Evolutionary conservation across 2,113 vertebrate species (phyloP).

Genomic region (Nothobranchius kuhntae): DNA sequence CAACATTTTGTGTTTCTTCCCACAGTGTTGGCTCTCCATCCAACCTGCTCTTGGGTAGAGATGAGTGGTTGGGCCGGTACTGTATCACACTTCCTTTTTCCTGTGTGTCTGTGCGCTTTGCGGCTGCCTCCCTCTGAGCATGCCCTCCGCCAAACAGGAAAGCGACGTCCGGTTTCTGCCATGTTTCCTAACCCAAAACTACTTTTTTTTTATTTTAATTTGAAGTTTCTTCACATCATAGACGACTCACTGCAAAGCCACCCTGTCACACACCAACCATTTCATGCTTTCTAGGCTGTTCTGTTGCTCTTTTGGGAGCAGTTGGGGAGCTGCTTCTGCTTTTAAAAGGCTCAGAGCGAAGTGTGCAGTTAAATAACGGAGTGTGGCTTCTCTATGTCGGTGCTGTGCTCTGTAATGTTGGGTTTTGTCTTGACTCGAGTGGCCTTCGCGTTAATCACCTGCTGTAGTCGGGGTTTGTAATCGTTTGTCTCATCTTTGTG

Average conservation of each 20-base stretch:
- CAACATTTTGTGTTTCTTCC: constrained; percentile 76
- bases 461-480: constrained; percentile 18
- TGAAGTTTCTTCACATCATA: constrained; percentile 43
- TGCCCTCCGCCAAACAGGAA: constrained; percentile 66
- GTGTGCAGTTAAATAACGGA: constrained; percentile 34
- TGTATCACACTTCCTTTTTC: constrained; percentile 78
- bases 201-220: constrained; percentile 30
- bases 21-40: constrained; percentile 83
- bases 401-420: constrained; percentile 63
- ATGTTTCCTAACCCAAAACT: constrained; percentile 36
- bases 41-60: constrained; percentile 86
- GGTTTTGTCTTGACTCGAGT: constrained; percentile 45
- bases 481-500: constrained; percentile 8
- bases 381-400: constrained; percentile 63
- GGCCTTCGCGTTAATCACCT: background rate
- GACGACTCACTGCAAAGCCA: constrained; percentile 49
- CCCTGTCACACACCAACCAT: constrained; percentile 59
- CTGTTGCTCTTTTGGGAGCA: constrained; percentile 57
- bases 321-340: constrained; percentile 46
- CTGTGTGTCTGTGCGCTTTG: constrained; percentile 71
- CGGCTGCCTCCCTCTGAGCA: constrained; percentile 68
- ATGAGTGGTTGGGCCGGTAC: constrained; percentile 86
- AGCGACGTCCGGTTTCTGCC: constrained; percentile 61
- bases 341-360: constrained; percentile 51
- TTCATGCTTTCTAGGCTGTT: constrained; percentile 70